Base-by-base conservation (phyloP, 2,797 vertebrate genomes). In the Gallinago nigripennis region DNA sequence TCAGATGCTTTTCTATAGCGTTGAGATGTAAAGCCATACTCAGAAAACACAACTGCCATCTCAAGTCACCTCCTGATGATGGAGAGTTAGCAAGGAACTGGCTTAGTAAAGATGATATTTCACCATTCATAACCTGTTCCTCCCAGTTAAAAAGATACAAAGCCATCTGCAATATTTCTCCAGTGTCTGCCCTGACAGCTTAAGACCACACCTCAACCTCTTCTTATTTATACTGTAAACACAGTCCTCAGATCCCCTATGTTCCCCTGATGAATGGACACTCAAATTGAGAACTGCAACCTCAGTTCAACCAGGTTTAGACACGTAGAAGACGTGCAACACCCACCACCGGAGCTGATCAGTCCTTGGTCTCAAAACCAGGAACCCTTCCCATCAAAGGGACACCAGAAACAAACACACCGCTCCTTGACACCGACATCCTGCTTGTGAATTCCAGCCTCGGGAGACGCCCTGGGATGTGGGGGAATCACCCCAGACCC, bases 351-450 rank as follows among this genome's bases (percentile, higher is more conserved):
- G 57, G 73, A 81, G 35, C 33, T 0, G 3, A 14, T 3, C 28
- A 12, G 3, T 25, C 70, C 57, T 56, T 28, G 4, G 13, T 10
- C 61, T 46, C 35, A 19, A 30, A 85, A 11, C 35, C 60, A 60
- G 8, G 30, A 81, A 31, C 35, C 19, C 48, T 35, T 43, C 12
- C 9, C 18, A 48, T 5, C 65, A 12, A 58, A 46, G 31, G 10
- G 43, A 35, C 2, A 16, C 28, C 82, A 46, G 50, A 18, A 31
- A 54, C 69, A 54, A 72, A 17, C 7, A 1, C 0, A 9, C 4
- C 1, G 0, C 4, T 8, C 70, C 12, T 18, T 46, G 18, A 39
- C 68, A 9, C 15, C 33, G 2, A 0, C 0, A 2, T 21, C 37
- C 83, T 64, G 43, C 86, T 70, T 3, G 3, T 53, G 46, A 57